Evolutionary conservation across 2,888 invertebrate species (phyloP), one percentile per base, ranked within the genome.

Genomic region (Hirtodrosophila histrioides): DNA sequence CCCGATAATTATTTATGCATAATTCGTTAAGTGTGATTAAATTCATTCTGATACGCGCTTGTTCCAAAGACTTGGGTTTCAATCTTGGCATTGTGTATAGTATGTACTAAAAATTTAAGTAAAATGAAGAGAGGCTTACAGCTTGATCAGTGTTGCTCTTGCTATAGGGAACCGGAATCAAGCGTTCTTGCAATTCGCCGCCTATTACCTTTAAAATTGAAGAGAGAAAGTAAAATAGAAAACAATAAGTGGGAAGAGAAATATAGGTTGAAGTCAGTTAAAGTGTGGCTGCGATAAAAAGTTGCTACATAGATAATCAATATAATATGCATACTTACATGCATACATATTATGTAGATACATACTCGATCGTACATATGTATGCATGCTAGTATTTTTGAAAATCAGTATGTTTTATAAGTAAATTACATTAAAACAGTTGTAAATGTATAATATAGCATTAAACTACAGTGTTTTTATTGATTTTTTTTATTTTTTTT

Each of bases 81-180:
- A 27, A 11, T 41, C 11, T 39, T 54, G 29, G 39, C 49, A 31
- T 49, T 23, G 53, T 49, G 50, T 57, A 51, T 17, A n/a, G n/a
- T n/a, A 66, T 27, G 27, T 27, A 27, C 17, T 17, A 17, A 50
- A 60, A 58, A 62, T 48, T 58, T 46, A 68, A 56, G 44, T 40
- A 72, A 76, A 76, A 51, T 55, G 11, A 61, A 41, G 73, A 73
- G 57, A 69, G 75, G 94, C 98, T 98, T 98, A 98, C 98, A 97
- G 98, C 98, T 97, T 98, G 98, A 95, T 98, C 98, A 94, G 98
- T 98, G 94, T 98, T 97, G 94, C 97, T 98, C 97, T 98, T 98
- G 97, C 98, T 98, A 96, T 98, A 98, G 94, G 98, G 98, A 94
- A 98, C 98, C 94, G 98, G 98, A 94, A 98, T 98, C 96, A 98